These are phyloP conservation scores for Telmatherina bonti DNA, from an alignment of 2,797 vertebrate species.

Conservation along the genomic window DNA sequence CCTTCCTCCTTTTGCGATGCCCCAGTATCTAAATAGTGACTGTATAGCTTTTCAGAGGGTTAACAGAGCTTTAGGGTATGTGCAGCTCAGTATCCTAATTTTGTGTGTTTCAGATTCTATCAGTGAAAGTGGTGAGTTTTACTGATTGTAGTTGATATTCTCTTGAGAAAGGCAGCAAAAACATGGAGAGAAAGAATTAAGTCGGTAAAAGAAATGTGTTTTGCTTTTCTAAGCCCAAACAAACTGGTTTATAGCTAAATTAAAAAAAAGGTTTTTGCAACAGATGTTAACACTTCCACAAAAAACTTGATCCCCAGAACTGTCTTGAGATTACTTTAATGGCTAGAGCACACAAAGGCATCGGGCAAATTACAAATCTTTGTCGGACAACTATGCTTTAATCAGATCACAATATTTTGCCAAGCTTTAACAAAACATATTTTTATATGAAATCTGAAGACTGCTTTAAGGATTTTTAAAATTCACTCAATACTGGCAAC, in stretches of 20 bases:
- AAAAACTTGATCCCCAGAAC: not conserved
- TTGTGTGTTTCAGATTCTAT: constrained; percentile 33
- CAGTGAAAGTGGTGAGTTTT: constrained; percentile 36
- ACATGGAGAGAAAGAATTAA: constrained; percentile 46
- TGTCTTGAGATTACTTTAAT: not conserved
- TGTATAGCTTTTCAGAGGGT: constrained; percentile 37
- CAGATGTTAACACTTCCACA: not conserved
- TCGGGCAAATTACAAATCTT: not conserved
- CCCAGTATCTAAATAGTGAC: constrained; percentile 39
- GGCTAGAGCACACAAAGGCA: not conserved
- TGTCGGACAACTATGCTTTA: too few species aligned
- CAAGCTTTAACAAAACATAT: too few species aligned
- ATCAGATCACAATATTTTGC: too few species aligned
- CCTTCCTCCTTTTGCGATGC: constrained; percentile 30
- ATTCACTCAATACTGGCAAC: too few species aligned
- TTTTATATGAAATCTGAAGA: too few species aligned
- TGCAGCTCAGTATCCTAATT: constrained; percentile 30
- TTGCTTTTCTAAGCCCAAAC: constrained; percentile 8
- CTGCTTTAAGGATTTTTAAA: too few species aligned
- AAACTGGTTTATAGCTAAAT: too few species aligned
- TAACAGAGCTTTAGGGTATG: constrained; percentile 25
- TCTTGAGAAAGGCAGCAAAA: constrained; percentile 40
- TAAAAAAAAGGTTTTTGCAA: not conserved
- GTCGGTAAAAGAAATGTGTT: constrained; percentile 20
- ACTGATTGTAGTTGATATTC: constrained; percentile 58